Conservation (phyloP, 2,888 invertebrate species). For the Eilema depressum region DNA sequence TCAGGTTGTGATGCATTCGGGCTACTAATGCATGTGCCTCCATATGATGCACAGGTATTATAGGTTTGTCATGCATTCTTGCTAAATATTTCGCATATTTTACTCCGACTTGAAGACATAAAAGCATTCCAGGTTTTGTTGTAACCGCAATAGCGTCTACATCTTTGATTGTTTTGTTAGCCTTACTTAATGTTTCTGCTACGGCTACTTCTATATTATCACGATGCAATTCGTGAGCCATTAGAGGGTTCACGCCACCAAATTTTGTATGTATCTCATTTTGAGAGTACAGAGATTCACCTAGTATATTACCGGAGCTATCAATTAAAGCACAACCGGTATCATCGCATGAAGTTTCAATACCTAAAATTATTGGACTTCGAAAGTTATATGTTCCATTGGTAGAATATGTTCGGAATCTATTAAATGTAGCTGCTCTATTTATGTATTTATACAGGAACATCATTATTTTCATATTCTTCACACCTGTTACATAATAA, state of each 20-base stretch:
- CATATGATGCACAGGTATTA: conserved; percentile 99
- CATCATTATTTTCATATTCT: conserved; percentile 18
- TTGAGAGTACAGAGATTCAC: conserved; percentile 94
- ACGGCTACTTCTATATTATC: conserved; percentile 92
- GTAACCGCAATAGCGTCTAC: conserved; percentile 96
- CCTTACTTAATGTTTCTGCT: conserved; percentile 88
- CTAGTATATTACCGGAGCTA: conserved; percentile 90
- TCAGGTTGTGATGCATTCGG: conserved; percentile 90
- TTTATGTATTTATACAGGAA: conserved; percentile 17
- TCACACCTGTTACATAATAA: not conserved
- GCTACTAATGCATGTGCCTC: conserved; percentile 98
- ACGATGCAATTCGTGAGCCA: conserved; percentile 94
- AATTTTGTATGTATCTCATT: conserved; percentile 89
- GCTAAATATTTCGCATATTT: conserved; percentile 93
- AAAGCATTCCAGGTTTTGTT: conserved; percentile 94
- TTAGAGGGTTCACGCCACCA: conserved; percentile 96
- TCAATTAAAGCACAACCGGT: conserved; percentile 97
- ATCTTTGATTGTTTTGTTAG: conserved; percentile 88
- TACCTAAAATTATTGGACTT: conserved; percentile 90
- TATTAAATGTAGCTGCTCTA: conserved; percentile 2
- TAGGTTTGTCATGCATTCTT: conserved; percentile 89
- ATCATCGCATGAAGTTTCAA: conserved; percentile 99
- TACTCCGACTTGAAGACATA: conserved; percentile 93
- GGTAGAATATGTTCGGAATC: conserved; percentile 2
- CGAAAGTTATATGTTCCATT: conserved; percentile 24